A percentile compares a stretch with the other conserved stretches of the same genome.
These are phyloP conservation scores for Gallinago undulata DNA, from an alignment of 2,113 vertebrate genomes.

Conservation along the genomic window DNA sequence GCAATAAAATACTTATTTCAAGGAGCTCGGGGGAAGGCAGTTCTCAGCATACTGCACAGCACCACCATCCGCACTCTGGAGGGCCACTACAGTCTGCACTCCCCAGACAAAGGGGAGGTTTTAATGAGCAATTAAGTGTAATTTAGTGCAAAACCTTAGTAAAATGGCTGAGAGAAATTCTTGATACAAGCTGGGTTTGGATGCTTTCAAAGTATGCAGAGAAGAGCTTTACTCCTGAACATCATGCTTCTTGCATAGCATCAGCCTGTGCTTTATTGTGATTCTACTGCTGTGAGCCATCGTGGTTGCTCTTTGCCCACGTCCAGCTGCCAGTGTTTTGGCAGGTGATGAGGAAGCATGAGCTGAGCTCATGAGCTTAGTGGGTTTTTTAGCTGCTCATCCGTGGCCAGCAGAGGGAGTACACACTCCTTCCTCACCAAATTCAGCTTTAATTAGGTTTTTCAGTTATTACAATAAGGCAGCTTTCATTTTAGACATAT, in stretches of 20 bases:
- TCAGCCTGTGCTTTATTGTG: background rate
- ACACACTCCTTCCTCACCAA: background rate
- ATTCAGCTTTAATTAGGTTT: background rate
- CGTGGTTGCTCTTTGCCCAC: background rate
- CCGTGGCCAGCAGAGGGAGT: background rate
- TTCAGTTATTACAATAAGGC: background rate
- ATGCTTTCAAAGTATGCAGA: background rate
- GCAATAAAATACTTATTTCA: background rate
- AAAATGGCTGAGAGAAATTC: background rate
- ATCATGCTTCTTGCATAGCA: background rate
- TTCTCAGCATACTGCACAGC: background rate
- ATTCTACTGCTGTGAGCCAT: background rate
- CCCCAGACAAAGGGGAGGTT: background rate
- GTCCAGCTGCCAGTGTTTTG: background rate
- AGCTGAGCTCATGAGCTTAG: background rate
- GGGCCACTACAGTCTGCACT: background rate
- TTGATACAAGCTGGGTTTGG: background rate
- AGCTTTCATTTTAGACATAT: background rate
- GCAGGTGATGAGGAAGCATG: background rate
- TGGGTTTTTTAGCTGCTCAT: background rate
- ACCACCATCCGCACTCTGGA: background rate
- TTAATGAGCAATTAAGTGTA: background rate
- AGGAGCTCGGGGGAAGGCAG: background rate
- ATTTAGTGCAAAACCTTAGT: background rate
- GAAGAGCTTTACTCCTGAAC: background rate